phyloP scores from a whole-genome alignment of 2,888 invertebrate genomes.

The Charanyca ferruginea region DNA sequence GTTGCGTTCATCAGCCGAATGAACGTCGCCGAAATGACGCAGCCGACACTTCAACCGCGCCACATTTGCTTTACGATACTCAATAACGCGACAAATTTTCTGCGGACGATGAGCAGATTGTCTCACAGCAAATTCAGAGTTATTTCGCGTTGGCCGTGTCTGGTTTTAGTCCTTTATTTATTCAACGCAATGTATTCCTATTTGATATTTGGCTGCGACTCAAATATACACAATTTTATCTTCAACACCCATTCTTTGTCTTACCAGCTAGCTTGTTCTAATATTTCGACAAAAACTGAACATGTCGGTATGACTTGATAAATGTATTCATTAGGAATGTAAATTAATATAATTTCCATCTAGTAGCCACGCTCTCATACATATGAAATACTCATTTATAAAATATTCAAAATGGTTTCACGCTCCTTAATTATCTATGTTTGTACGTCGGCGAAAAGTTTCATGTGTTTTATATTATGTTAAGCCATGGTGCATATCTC shows the following conservation, averaged over 20 bases:
- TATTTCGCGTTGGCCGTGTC: conserved; percentile 41
- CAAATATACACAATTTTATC: conserved; percentile 57
- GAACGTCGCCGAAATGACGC: conserved; percentile 68
- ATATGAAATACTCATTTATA: conserved; percentile 88
- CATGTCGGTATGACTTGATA: conserved; percentile 68
- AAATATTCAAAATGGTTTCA: conserved; percentile 90
- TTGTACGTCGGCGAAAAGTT: conserved; percentile 84
- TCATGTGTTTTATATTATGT: conserved; percentile 71
- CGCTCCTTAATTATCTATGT: conserved; percentile 89
- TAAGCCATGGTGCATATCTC: conserved; percentile 38
- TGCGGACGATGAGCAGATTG: conserved; percentile 52
- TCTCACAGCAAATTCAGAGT: conserved; percentile 43
- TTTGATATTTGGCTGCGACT: conserved; percentile 58
- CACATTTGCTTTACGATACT: conserved; percentile 61
- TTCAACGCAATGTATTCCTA: conserved; percentile 55
- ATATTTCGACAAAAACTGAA: conserved; percentile 58
- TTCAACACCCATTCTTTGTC: conserved; percentile 32
- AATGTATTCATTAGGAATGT: conserved; percentile 86
- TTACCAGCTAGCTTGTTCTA: conserved; percentile 32
- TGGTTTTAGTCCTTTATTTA: conserved; percentile 55
- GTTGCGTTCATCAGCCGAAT: conserved; percentile 75
- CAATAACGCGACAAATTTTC: conserved; percentile 52
- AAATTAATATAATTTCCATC: conserved; percentile 86
- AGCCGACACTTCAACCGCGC: conserved; percentile 55
- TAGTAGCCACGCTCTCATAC: conserved; percentile 88